Conservation (phyloP, 1,140 invertebrate species). For the Drosophila repletoides region DNA sequence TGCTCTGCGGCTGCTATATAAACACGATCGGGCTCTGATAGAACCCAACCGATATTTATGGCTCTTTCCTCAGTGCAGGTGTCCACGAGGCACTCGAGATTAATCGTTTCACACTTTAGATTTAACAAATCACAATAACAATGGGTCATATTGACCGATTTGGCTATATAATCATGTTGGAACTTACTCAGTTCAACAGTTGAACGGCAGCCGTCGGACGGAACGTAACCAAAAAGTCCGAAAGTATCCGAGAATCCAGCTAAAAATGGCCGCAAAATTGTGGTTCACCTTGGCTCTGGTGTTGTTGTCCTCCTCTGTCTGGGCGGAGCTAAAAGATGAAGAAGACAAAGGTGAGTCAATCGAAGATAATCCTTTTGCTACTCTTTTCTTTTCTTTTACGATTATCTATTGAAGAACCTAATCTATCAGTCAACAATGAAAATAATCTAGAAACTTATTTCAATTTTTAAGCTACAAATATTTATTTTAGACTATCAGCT, state of each 20-base stretch:
- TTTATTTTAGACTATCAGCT: no score
- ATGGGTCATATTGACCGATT: conserved; percentile 10
- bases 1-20: conserved; percentile 60
- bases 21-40: conserved; percentile 34
- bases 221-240: neutral
- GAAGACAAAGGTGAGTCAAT: conserved; percentile 45
- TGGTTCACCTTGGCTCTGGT: conserved; percentile 22
- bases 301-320: neutral
- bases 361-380: no score
- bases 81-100: conserved; percentile 51
- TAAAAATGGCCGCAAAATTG: neutral
- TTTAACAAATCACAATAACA: conserved; percentile 60
- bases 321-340: conserved; percentile 32
- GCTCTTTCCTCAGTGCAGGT: conserved; percentile 33
- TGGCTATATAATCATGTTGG: conserved; percentile 59
- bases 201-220: conserved; percentile 17
- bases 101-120: conserved; percentile 53
- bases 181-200: conserved; percentile 33
- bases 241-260: neutral
- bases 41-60: conserved; percentile 39
- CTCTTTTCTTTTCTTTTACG: no score
- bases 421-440: neutral
- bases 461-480: neutral
- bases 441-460: no score
- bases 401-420: neutral